Evolutionary conservation across 2,797 vertebrate species (phyloP).

Genomic region (Acomys russatus): DNA sequence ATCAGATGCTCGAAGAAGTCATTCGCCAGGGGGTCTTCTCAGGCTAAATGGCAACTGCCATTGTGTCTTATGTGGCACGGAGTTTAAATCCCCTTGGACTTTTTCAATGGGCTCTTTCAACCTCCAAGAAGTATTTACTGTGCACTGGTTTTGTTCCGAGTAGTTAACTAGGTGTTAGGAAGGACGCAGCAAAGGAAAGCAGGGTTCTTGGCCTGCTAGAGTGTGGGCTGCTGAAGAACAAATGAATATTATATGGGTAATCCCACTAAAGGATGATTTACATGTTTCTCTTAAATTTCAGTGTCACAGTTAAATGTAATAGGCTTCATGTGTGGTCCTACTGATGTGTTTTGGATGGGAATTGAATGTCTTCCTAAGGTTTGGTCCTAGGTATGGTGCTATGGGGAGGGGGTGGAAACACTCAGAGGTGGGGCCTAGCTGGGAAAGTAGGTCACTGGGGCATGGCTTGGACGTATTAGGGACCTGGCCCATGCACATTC

Average conservation of each 20-base stretch:
- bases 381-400: not conserved
- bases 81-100: not conserved
- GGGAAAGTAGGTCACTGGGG: not conserved
- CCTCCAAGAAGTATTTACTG: slow-evolving; percentile 22
- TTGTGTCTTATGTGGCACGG: not conserved
- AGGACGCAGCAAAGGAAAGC: not conserved
- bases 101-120: slow-evolving; percentile 36
- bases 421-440: not conserved
- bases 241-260: not conserved
- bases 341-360: not conserved
- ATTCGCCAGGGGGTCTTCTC: not conserved
- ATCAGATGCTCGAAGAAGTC: not conserved
- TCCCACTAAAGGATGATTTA: not conserved
- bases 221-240: not conserved
- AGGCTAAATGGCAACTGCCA: not conserved
- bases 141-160: not conserved
- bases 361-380: not conserved
- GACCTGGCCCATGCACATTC: not conserved
- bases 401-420: not conserved
- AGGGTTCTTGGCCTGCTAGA: not conserved
- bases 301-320: not conserved
- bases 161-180: slow-evolving; percentile 21
- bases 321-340: not conserved
- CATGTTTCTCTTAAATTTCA: slow-evolving; percentile 11
- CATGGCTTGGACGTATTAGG: not conserved